Conservation (phyloP, 2,113 vertebrate species). For the Strigops habroptila region DNA sequence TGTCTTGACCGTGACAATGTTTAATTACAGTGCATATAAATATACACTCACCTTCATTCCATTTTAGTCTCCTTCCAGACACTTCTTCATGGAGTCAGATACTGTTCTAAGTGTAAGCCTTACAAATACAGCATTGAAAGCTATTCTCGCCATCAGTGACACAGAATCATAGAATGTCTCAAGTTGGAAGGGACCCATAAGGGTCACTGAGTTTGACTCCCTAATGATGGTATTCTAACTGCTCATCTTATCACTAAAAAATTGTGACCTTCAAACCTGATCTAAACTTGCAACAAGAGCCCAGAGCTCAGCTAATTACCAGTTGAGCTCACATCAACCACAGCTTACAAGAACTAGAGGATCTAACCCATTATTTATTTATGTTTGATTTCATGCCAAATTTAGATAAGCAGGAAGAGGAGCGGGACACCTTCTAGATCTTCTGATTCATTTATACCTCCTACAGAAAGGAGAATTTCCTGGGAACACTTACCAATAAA, state of each 20-base stretch:
- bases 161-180: background rate
- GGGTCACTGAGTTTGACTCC: background rate
- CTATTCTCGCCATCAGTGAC: background rate
- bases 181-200: background rate
- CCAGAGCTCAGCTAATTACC: background rate
- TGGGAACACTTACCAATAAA: conserved; percentile 87
- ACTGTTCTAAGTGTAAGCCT: background rate
- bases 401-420: background rate
- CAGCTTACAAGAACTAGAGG: background rate
- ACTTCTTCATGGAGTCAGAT: background rate
- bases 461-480: background rate
- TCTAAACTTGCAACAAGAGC: background rate
- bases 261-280: background rate
- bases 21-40: background rate
- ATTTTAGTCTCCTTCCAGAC: background rate
- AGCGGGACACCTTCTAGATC: background rate
- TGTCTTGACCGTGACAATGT: background rate
- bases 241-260: background rate
- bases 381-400: background rate
- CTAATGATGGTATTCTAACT: background rate
- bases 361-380: background rate
- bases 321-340: background rate
- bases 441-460: background rate
- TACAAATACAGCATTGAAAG: background rate
- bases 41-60: background rate